phyloP scores from a whole-genome alignment of 2,797 vertebrate species.

The Poeciliopsis turneri region DNA sequence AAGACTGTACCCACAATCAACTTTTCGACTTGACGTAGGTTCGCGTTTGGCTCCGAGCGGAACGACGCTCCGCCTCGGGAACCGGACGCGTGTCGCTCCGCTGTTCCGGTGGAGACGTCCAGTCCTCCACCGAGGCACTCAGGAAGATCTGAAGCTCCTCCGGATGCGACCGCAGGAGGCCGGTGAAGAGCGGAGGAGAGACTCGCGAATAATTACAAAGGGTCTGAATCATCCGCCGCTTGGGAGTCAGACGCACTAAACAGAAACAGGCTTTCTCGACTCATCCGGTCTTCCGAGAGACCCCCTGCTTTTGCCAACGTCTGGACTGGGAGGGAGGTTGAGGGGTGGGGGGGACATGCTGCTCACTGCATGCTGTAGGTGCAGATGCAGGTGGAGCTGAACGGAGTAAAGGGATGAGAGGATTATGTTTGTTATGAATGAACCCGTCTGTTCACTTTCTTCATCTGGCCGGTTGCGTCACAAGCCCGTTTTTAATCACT shows the following conservation, averaged over 20 bases:
- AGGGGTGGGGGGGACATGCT: background rate
- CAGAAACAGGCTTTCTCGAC: constrained; percentile 33
- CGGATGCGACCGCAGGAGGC: constrained; percentile 43
- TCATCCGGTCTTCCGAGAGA: background rate
- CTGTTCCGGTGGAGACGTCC: constrained; percentile 29
- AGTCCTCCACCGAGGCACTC: constrained; percentile 36
- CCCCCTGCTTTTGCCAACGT: background rate
- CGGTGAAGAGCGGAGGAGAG: constrained; percentile 38
- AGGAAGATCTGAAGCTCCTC: constrained; percentile 54
- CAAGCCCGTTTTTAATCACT: constrained; percentile 74
- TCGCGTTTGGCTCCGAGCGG: constrained; percentile 21
- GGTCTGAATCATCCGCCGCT: constrained; percentile 49
- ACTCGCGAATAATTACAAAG: constrained; percentile 59
- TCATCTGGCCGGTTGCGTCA: constrained; percentile 77
- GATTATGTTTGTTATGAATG: constrained; percentile 71
- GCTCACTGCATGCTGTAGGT: constrained; percentile 17
- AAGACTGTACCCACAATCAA: constrained; percentile 11
- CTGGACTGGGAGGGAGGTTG: background rate
- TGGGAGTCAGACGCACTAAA: constrained; percentile 42
- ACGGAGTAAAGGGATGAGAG: constrained; percentile 69
- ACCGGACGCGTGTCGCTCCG: constrained; percentile 44
- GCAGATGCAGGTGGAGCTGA: constrained; percentile 30
- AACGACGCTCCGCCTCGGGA: constrained; percentile 17
- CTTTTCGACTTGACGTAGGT: constrained; percentile 19
- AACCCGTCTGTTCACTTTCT: constrained; percentile 71